Base-by-base conservation (phyloP, 2,113 vertebrate species). In the Tragelaphus buxtoni region DNA sequence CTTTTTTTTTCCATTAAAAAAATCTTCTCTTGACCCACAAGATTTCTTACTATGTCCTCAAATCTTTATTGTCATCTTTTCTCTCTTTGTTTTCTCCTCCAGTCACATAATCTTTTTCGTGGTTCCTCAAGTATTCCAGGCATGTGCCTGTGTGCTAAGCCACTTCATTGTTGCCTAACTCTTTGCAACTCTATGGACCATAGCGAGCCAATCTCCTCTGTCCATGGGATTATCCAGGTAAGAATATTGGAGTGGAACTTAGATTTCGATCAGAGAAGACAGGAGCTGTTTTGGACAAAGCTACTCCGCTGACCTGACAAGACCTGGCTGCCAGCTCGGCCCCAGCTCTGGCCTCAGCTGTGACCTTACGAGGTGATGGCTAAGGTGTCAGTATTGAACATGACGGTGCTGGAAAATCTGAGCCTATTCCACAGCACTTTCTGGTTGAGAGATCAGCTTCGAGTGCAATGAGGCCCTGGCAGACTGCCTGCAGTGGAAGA, bases 401-500 rank as follows among this genome's bases (percentile, higher is more conserved):
- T 99, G 28, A 98, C 98, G 53, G 99, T 99, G 4, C 96, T 99
- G 98, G 99, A 99, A 97, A 99, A 99, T 97, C 99, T 99, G 35
- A 99, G 99, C 87, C 99, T 98, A 3, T 99, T 99, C 97, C 98
- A 99, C 97, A 99, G 99, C 81, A 99, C 99, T 3, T 99, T 99
- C 95, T 99, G 99, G 97, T 99, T 99, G 96, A 47, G 99, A 99
- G 98, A 99, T 99, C 95, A 99, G 99, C 26, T 99, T 99, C 97
- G 99, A 99, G 94, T 99, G 99, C 98, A 99, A 98, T 98, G 99
- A 99, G 96, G 99, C 99, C 95, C 98, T 99, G 60, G 98, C 99
- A 0, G 99, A 99, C 97, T 99, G 99, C 92, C 98, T 99, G 16
- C 99, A 99, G 88, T 99, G 99, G 99, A 99, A 99, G 97, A 99